These are phyloP conservation scores for Tipula confusa DNA, from an alignment of 2,888 invertebrate genomes.

Conservation along the genomic window DNA sequence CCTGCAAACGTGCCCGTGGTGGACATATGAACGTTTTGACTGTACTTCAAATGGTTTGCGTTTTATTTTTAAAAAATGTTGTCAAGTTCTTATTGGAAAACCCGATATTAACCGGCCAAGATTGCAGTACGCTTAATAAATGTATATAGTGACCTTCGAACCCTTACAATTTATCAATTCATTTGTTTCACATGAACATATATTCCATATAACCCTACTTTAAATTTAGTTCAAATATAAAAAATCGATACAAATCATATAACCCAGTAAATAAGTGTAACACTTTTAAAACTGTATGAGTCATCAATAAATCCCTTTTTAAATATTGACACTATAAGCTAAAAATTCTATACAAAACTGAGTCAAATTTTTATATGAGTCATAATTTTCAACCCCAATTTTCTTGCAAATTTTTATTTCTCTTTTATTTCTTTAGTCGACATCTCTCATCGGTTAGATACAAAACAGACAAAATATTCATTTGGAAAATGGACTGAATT, in stretches of 20 bases:
- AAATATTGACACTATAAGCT: neutral
- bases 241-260: neutral
- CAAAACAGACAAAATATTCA: neutral
- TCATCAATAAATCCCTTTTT: neutral
- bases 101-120: too few relatives aligned
- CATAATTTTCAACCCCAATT: neutral
- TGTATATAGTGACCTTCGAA: too few relatives aligned
- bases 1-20: too few relatives aligned
- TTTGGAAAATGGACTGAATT: neutral
- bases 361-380: neutral
- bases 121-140: too few relatives aligned
- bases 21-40: too few relatives aligned
- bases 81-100: too few relatives aligned
- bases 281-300: neutral
- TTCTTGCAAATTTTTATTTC: neutral
- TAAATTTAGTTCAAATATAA: neutral
- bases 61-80: too few relatives aligned
- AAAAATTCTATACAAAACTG: neutral
- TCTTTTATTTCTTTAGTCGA: neutral
- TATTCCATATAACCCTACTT: neutral
- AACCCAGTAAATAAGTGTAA: neutral
- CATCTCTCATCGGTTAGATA: neutral
- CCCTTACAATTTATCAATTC: too few relatives aligned
- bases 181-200: too few relatives aligned
- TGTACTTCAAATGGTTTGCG: too few relatives aligned